phyloP scores from a whole-genome alignment of 1,140 invertebrate genomes.

The Lepidurus apus region DNA sequence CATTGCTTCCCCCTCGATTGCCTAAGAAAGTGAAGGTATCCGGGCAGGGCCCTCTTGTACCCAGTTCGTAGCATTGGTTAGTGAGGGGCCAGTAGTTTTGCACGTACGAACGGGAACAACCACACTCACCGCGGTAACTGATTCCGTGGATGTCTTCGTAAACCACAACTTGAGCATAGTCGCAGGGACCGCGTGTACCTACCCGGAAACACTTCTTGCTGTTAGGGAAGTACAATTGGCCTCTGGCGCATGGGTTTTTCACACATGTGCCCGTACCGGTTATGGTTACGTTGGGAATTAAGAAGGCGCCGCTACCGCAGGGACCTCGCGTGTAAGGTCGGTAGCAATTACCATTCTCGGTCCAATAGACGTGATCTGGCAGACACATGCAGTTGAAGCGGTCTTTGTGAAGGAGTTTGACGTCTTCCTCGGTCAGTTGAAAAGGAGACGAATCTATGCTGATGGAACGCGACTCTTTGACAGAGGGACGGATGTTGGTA shows the following conservation, averaged over 20 bases:
- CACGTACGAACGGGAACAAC: slow-evolving; percentile 47
- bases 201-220: slow-evolving; percentile 67
- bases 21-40: slow-evolving; percentile 28
- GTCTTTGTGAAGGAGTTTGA: slow-evolving; percentile 1
- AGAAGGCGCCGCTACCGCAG: slow-evolving; percentile 58
- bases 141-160: slow-evolving; percentile 73
- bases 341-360: slow-evolving; percentile 60
- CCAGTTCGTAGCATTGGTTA: slow-evolving; percentile 36
- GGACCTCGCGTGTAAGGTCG: slow-evolving; percentile 68
- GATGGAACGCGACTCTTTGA: slow-evolving; percentile 57
- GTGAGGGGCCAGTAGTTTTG: slow-evolving; percentile 35
- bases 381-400: slow-evolving; percentile 58
- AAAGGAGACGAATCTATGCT: slow-evolving; percentile 16
- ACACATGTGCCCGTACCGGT: slow-evolving; percentile 55
- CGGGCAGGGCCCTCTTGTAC: slow-evolving; percentile 33
- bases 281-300: slow-evolving; percentile 42
- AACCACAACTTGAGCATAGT: slow-evolving; percentile 60
- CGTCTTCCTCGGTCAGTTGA: slow-evolving; percentile 23
- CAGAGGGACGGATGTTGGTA: slow-evolving; percentile 46
- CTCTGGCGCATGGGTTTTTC: slow-evolving; percentile 61
- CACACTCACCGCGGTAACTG: slow-evolving; percentile 73
- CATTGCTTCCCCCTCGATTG: slow-evolving; percentile 11
- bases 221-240: slow-evolving; percentile 64
- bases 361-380: slow-evolving; percentile 59
- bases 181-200: slow-evolving; percentile 64